These are phyloP conservation scores for Microplitis deprimator DNA, from an alignment of 2,888 invertebrate genomes.

Conservation along the genomic window DNA sequence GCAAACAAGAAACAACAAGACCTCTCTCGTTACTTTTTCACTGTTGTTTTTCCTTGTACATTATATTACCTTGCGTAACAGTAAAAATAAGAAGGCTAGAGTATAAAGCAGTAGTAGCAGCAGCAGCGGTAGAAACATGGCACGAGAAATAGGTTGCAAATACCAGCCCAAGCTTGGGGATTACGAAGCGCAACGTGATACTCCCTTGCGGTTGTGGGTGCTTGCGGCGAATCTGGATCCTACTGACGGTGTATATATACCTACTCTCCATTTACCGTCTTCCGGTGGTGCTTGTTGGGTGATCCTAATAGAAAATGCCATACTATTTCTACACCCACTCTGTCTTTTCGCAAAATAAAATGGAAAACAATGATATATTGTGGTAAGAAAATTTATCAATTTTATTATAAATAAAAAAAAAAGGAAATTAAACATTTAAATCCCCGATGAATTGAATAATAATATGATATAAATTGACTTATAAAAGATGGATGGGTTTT, in stretches of 20 bases:
- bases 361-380: not conserved
- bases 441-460: not conserved
- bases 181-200: constrained; percentile 60
- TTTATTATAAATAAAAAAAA: not conserved
- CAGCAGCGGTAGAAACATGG: constrained; percentile 1
- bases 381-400: not conserved
- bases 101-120: not conserved
- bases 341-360: constrained; percentile 4
- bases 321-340: not conserved
- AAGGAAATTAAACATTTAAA: too few relatives aligned
- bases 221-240: constrained; percentile 38
- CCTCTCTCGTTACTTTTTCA: too few relatives aligned
- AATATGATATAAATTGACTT: not conserved
- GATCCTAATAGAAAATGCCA: constrained; percentile 28
- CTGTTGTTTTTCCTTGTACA: too few relatives aligned
- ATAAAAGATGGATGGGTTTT: not conserved
- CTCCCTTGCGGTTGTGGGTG: constrained; percentile 32
- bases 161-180: constrained; percentile 58
- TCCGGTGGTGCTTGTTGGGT: constrained; percentile 10
- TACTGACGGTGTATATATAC: constrained; percentile 11
- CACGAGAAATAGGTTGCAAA: constrained; percentile 55
- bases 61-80: not conserved
- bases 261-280: constrained; percentile 10
- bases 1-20: not conserved
- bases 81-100: not conserved